Evolutionary conservation across 1,140 invertebrate genomes (phyloP), one percentile per base, ranked within the genome.

Genomic region (Drosophila lini): DNA sequence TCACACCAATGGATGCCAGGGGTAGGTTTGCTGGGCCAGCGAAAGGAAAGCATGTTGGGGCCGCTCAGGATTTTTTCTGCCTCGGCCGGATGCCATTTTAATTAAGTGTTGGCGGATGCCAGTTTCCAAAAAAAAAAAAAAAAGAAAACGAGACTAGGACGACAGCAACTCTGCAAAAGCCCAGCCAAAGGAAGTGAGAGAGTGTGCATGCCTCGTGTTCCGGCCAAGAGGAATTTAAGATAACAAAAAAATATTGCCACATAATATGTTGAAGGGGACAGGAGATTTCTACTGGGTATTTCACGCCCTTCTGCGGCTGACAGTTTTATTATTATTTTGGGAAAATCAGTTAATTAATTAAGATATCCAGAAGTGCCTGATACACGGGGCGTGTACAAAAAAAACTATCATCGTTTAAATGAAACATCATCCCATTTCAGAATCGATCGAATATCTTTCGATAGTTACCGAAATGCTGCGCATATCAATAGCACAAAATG

Each of bases 261-360:
- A 68, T 40, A 32, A 36, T 41, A 50, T 50, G 61, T 50, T 50
- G 61, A 44, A 48, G 40, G 3, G 40, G 53, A 52, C 19, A 48
- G 48, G 31, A 73, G 40, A 50, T 63, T 63, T 59, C 36, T 57
- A 53, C 41, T 42, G 62, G 57, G 10, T 74, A 38, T 55, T 57
- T 40, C 36, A 67, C 44, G 62, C 61, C 32, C 67, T 58, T 32
- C 81, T 84, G 74, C 48, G 67, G 73, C 78, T 78, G 81, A 84
- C 81, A 84, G 74, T 81, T 85, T 85, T 81, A 84, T 81, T 86
- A 85, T 84, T 85, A 85, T 85, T 85, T 84, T 77, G 71, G 59
- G 47, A 85, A 81, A 85, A 74, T 85, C 63, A 81, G 73, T 84
- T 85, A 85, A 84, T 84, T 84, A 85, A 84, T 84, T 85, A 74